Evolutionary conservation across 2,888 invertebrate species (phyloP).

Genomic region (Drosophila picticornis): DNA sequence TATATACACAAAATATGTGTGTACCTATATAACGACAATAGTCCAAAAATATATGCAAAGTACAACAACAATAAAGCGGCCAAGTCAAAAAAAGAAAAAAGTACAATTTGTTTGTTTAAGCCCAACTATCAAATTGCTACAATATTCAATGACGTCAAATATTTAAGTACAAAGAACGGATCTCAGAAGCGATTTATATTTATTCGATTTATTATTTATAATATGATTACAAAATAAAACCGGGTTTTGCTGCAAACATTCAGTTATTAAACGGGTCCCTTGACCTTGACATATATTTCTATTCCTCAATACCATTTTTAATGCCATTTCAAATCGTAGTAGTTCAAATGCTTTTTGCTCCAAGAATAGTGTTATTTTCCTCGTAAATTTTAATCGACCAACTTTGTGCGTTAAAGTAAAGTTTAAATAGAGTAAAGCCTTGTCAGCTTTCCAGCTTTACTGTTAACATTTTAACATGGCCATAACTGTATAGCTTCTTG

Average conservation of each 20-base stretch:
- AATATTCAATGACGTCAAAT: background rate
- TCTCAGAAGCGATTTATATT: background rate
- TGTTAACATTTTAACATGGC: background rate
- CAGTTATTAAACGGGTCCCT: background rate
- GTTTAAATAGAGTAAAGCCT: background rate
- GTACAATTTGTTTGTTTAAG: constrained; percentile 11
- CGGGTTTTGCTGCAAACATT: background rate
- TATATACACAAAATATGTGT: constrained; percentile 7
- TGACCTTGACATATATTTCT: background rate
- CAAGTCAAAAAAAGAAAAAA: background rate
- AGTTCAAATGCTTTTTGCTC: background rate
- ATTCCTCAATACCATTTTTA: background rate
- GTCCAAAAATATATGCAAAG: background rate
- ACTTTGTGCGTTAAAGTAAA: background rate
- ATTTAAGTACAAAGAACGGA: too few species aligned
- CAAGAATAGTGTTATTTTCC: too few species aligned
- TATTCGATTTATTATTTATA: background rate
- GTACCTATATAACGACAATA: constrained; percentile 1
- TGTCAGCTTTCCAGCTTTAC: background rate
- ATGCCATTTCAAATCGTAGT: background rate
- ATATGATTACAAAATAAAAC: background rate
- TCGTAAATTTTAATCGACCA: background rate
- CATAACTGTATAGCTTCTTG: background rate
- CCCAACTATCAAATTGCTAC: background rate
- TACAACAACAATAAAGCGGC: constrained; percentile 9